Percentiles rank a stretch among this genome's conserved stretches.
Conservation (phyloP, 23 tunicate genomes). For the Corella eumyota region DNA sequence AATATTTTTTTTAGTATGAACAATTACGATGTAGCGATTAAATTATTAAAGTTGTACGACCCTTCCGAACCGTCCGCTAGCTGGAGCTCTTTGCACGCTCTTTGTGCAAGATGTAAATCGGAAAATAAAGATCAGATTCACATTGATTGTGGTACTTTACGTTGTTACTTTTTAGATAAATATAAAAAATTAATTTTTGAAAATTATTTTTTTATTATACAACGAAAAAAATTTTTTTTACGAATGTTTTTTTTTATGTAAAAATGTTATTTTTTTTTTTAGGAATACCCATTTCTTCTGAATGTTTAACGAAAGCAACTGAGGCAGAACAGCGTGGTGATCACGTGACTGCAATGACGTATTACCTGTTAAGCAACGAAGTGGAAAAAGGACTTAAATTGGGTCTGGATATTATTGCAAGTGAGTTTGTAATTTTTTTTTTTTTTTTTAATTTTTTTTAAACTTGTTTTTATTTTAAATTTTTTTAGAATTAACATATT, state of each 20-base stretch:
- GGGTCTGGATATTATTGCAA: constrained; percentile 20
- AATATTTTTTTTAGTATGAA: constrained; percentile 2
- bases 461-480: no score
- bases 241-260: no score
- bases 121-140: no score
- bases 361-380: constrained; percentile 21
- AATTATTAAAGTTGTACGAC: constrained; percentile 20
- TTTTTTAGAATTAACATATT: no score
- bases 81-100: constrained; percentile 50
- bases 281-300: constrained; percentile 44
- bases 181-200: no score
- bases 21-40: constrained; percentile 34
- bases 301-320: constrained; percentile 11
- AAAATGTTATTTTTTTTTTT: no score
- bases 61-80: constrained; percentile 1
- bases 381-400: constrained; percentile 39
- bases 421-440: constrained; percentile 7
- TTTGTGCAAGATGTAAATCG: constrained; percentile 47
- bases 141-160: no score
- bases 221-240: no score
- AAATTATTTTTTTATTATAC: no score
- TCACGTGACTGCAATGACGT: constrained; percentile 23
- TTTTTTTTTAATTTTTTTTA: not conserved
- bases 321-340: constrained; percentile 10
- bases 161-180: no score